Conservation (phyloP, 2,888 invertebrate species). For the Andrena praecox region DNA sequence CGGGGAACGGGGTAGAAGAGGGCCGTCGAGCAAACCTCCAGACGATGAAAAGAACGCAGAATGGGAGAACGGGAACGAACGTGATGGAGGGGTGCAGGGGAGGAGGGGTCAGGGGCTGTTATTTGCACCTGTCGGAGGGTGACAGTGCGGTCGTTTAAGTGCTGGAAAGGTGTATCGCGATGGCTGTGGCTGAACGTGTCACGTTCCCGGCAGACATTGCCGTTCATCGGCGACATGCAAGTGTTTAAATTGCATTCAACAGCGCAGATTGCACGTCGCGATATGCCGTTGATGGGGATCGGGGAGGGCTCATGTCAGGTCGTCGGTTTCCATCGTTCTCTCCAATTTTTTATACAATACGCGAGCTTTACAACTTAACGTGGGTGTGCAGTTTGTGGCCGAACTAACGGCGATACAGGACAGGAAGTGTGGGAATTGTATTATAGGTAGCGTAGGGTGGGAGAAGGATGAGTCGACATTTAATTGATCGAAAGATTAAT, state of each 20-base stretch:
- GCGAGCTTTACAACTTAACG: too few species aligned
- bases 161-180: slow-evolving; percentile 21
- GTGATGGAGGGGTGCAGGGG: neutral
- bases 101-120: slow-evolving; percentile 33
- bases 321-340: too few species aligned
- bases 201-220: neutral
- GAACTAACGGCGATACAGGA: too few species aligned
- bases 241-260: too few species aligned
- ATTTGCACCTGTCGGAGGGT: slow-evolving; percentile 59
- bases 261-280: too few species aligned
- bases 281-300: too few species aligned
- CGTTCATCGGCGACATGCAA: neutral
- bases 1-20: slow-evolving; percentile 5
- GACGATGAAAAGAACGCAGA: slow-evolving; percentile 55
- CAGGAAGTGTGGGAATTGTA: too few species aligned
- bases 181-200: slow-evolving; percentile 10
- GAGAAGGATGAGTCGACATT: too few species aligned
- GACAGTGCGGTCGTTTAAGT: slow-evolving; percentile 37
- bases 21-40: slow-evolving; percentile 8
- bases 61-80: slow-evolving; percentile 31
- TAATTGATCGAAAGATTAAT: neutral
- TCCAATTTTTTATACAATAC: too few species aligned
- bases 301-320: too few species aligned
- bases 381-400: too few species aligned
- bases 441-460: too few species aligned